Conservation (phyloP, 92 coral and sea anemone species). For the Actinostola sp. region DNA sequence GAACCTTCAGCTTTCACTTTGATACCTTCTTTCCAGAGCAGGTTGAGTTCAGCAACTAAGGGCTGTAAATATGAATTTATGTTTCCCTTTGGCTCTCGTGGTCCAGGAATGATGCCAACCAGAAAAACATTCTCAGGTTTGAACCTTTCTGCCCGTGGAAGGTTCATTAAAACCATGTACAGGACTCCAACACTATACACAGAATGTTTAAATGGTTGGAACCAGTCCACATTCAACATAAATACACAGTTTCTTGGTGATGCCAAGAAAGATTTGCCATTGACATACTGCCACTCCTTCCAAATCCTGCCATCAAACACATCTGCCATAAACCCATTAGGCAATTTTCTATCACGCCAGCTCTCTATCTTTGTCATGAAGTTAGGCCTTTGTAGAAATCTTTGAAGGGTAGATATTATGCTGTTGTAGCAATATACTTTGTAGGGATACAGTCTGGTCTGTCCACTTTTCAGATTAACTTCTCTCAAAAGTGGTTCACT, state of each 20-base stretch:
- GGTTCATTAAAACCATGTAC: conserved; percentile 25
- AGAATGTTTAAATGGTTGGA: conserved; percentile 59
- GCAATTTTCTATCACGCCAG: conserved; percentile 55
- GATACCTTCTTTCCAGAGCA: conserved; percentile 21
- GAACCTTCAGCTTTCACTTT: conserved; percentile 15
- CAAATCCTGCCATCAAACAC: conserved; percentile 73
- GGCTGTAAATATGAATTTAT: conserved; percentile 44
- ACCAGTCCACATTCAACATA: conserved; percentile 65
- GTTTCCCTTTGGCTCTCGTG: conserved; percentile 35
- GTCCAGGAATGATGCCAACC: conserved; percentile 63
- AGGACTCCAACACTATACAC: conserved; percentile 26
- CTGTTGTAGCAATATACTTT: conserved; percentile 69
- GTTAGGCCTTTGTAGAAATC: conserved; percentile 21
- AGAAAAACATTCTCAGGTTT: conserved; percentile 34
- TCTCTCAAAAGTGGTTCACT: conserved; percentile 31
- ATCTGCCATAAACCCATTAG: conserved; percentile 58
- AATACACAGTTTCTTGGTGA: conserved; percentile 55
- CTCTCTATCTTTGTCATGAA: conserved; percentile 50
- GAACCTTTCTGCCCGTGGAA: conserved; percentile 42
- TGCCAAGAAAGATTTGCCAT: conserved; percentile 57
- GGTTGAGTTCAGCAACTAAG: conserved; percentile 35
- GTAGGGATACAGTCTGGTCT: conserved; percentile 52
- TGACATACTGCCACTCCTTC: conserved; percentile 64
- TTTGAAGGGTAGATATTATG: conserved; percentile 36
- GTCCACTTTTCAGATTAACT: conserved; percentile 55